Percentiles rank a stretch among this genome's conserved stretches.
These are phyloP conservation scores for Sesia apiformis DNA, from an alignment of 2,888 invertebrate species.

Conservation along the genomic window DNA sequence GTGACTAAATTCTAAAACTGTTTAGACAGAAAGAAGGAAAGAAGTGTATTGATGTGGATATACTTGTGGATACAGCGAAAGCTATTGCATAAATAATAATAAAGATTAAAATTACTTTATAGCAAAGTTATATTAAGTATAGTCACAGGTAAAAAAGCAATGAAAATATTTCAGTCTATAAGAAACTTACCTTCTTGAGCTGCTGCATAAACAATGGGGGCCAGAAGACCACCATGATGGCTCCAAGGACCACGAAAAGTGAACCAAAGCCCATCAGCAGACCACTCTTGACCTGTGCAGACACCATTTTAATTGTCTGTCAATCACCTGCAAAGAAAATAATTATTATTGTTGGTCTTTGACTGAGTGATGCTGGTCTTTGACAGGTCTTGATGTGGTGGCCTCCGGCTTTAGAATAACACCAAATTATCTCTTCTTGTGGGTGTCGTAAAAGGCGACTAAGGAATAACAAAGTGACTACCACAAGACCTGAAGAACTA, in stretches of 20 bases:
- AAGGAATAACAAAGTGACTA: too few relatives aligned
- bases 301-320: slow-evolving; percentile 35
- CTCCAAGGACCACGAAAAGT: slow-evolving; percentile 43
- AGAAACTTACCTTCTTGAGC: slow-evolving; percentile 37
- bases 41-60: too few relatives aligned
- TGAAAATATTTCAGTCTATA: neutral
- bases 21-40: too few relatives aligned
- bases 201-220: slow-evolving; percentile 47
- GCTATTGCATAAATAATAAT: too few relatives aligned
- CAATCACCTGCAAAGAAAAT: slow-evolving; percentile 12
- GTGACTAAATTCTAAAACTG: too few relatives aligned
- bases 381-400: too few relatives aligned
- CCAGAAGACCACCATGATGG: slow-evolving; percentile 54
- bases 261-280: slow-evolving; percentile 55
- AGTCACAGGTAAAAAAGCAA: neutral
- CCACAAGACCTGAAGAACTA: too few relatives aligned
- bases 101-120: too few relatives aligned
- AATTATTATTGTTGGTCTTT: neutral
- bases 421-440: neutral
- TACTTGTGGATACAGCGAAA: too few relatives aligned
- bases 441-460: neutral
- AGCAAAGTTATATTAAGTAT: too few relatives aligned
- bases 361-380: too few relatives aligned
- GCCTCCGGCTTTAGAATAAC: too few relatives aligned
- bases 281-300: slow-evolving; percentile 33